phyloP scores from a whole-genome alignment of 2,797 vertebrate genomes.

The Oophaga sylvatica region DNA sequence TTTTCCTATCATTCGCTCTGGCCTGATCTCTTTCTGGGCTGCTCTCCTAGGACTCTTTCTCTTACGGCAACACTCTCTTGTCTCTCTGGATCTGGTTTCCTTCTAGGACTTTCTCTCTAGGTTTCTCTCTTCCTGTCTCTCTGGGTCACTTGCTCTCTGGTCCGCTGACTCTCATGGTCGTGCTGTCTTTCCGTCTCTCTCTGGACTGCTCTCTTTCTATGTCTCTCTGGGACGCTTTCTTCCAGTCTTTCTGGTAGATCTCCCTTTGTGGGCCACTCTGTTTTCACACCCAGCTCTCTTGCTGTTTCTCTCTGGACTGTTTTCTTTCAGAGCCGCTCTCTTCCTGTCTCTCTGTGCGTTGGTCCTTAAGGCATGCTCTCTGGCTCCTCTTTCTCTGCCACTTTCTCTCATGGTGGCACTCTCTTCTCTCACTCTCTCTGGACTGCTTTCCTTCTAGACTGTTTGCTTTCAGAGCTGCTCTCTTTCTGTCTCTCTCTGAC shows the following conservation, averaged over 20 bases:
- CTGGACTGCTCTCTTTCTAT: background rate
- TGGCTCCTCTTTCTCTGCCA: background rate
- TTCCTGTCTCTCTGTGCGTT: background rate
- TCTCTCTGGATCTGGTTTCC: no score
- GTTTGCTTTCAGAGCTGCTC: no score
- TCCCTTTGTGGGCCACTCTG: background rate
- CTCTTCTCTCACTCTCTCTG: background rate
- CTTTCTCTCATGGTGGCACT: no score
- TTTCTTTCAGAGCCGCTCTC: background rate
- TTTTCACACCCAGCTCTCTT: background rate
- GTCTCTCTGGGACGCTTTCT: background rate
- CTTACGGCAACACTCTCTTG: background rate
- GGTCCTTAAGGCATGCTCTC: background rate
- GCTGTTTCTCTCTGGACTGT: background rate
- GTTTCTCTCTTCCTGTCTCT: background rate
- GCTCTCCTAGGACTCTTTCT: background rate
- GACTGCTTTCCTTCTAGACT: background rate
- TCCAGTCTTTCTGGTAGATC: background rate
- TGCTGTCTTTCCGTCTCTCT: background rate
- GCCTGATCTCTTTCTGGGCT: background rate
- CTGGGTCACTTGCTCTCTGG: background rate
- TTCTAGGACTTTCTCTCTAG: background rate
- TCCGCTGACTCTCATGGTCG: no score
- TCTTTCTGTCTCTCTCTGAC: no score
- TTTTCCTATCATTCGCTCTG: background rate